Percentiles rank a stretch among this genome's conserved stretches.
Evolutionary conservation across 2,797 vertebrate species (phyloP).

Genomic region (Tiaroga cobitis): DNA sequence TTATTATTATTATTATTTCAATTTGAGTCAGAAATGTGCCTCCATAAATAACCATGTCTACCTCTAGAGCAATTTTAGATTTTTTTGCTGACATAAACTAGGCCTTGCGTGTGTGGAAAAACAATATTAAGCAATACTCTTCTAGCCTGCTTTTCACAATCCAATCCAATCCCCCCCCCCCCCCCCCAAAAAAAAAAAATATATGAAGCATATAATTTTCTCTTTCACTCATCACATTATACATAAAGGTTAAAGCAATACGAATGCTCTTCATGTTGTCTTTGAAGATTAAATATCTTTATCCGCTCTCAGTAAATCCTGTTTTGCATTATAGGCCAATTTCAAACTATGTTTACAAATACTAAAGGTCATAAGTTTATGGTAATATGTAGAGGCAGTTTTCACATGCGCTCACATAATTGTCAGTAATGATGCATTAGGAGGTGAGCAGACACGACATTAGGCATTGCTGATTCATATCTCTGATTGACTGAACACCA

Average conservation of each 20-base stretch:
- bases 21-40: not conserved
- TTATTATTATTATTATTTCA: not conserved
- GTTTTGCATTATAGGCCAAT: constrained; percentile 14
- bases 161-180: not conserved
- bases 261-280: not conserved
- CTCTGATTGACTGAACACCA: constrained; percentile 11
- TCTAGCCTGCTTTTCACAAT: not conserved
- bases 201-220: not conserved
- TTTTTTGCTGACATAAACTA: too few relatives aligned
- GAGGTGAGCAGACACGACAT: constrained; percentile 7
- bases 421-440: constrained; percentile 1
- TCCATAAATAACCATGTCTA: too few relatives aligned
- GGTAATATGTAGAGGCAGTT: not conserved
- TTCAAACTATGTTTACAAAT: not conserved
- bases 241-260: not conserved
- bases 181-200: not conserved
- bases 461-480: constrained; percentile 30
- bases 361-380: not conserved
- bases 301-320: not conserved
- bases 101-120: not conserved
- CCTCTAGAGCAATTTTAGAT: too few relatives aligned
- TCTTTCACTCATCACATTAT: not conserved
- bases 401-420: not conserved
- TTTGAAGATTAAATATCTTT: constrained; percentile 1
- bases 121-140: not conserved